Evolutionary conservation across 2,113 vertebrate genomes (phyloP).

Genomic region (Bagarius yarrelli): DNA sequence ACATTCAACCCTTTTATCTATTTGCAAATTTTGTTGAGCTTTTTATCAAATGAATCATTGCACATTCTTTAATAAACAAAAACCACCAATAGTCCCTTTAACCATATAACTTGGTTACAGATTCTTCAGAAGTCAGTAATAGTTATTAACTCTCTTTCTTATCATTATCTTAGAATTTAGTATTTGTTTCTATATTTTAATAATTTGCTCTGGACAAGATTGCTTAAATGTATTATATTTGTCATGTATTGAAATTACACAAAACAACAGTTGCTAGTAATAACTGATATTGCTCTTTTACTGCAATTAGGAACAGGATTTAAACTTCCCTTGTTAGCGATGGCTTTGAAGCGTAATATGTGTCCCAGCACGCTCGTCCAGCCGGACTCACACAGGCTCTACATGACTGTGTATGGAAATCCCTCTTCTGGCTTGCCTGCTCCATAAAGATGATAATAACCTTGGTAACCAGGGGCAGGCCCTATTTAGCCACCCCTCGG

Average conservation of each 20-base stretch:
- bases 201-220: not conserved
- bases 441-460: conserved; percentile 50
- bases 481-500: conserved; percentile 48
- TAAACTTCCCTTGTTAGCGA: not conserved
- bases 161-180: too few relatives aligned
- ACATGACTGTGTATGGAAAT: conserved; percentile 36
- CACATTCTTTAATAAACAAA: not conserved
- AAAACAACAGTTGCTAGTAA: not conserved
- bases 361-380: conserved; percentile 32
- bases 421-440: conserved; percentile 30
- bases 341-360: not conserved
- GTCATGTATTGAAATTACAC: not conserved
- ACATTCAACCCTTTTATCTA: not conserved
- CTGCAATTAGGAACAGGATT: not conserved
- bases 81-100: not conserved
- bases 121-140: too few relatives aligned
- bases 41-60: not conserved
- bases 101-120: too few relatives aligned
- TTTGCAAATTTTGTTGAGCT: not conserved
- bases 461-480: conserved; percentile 53
- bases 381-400: conserved; percentile 1
- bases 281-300: not conserved
- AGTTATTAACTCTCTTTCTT: too few relatives aligned
- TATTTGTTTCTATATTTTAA: not conserved
- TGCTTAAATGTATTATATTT: not conserved